phyloP scores from a whole-genome alignment of 2,113 vertebrate genomes.

The Ameiurus melas region DNA sequence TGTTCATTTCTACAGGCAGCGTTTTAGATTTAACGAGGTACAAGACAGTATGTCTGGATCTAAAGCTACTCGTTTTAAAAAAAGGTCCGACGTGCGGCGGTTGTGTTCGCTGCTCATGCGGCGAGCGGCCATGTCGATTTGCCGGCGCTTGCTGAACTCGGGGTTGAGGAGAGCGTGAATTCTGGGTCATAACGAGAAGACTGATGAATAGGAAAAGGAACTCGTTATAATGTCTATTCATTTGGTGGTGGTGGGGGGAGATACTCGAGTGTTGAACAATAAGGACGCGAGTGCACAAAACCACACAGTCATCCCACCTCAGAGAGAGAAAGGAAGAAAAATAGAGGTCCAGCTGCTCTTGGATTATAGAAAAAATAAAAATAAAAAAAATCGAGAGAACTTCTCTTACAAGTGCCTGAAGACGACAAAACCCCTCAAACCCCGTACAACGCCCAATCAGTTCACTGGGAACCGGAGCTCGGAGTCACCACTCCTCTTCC shows the following conservation, averaged over 20 bases:
- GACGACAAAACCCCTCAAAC: not conserved
- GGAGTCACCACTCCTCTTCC: slow-evolving; percentile 60
- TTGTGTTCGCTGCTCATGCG: not conserved
- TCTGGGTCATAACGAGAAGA: not conserved
- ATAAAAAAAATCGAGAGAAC: slow-evolving; percentile 48
- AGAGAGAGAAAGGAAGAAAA: not conserved
- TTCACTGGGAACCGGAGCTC: slow-evolving; percentile 48
- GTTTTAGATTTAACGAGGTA: not conserved
- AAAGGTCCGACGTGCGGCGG: not conserved
- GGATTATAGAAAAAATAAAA: slow-evolving; percentile 49
- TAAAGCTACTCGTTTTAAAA: not conserved
- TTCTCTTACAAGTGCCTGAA: slow-evolving; percentile 35
- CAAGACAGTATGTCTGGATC: no score
- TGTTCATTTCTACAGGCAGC: not conserved
- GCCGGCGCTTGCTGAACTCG: not conserved
- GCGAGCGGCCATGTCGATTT: not conserved
- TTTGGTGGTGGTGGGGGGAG: not conserved
- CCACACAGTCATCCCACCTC: slow-evolving; percentile 16
- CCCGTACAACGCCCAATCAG: slow-evolving; percentile 38
- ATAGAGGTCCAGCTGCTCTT: slow-evolving; percentile 49
- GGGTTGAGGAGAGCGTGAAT: not conserved
- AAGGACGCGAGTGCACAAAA: not conserved
- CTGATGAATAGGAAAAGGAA: slow-evolving; percentile 27
- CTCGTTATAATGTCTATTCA: not conserved
- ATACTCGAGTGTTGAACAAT: not conserved